phyloP scores from a whole-genome alignment of 37 sponge, comb jelly and placozoan species.

The Diacarnus erythraeanus region DNA sequence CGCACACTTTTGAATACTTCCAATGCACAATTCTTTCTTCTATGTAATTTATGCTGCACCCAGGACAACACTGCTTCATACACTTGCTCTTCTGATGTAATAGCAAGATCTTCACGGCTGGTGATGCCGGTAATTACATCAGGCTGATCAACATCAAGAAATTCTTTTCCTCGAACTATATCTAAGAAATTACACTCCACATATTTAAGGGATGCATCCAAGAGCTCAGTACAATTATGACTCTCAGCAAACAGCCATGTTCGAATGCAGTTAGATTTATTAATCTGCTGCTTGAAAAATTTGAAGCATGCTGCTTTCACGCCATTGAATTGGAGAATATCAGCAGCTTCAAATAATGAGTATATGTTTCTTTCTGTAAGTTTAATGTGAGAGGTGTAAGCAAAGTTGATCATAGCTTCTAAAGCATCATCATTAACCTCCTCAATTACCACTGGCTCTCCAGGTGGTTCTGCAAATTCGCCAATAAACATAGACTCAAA shows the following conservation, averaged over 20 bases:
- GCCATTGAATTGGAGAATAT: constrained; percentile 60
- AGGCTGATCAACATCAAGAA: constrained; percentile 37
- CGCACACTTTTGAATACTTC: constrained; percentile 45
- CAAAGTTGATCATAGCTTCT: constrained; percentile 54
- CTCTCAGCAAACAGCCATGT: constrained; percentile 67
- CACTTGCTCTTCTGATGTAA: constrained; percentile 76
- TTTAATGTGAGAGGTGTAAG: constrained; percentile 71
- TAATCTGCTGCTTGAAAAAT: constrained; percentile 69
- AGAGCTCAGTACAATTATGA: constrained; percentile 64
- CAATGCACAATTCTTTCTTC: constrained; percentile 24
- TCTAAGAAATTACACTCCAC: constrained; percentile 66
- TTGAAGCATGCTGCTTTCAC: constrained; percentile 70
- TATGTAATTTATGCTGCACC: constrained; percentile 44
- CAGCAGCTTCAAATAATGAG: constrained; percentile 62
- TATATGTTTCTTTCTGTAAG: constrained; percentile 74
- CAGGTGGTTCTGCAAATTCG: constrained; percentile 57
- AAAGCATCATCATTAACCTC: constrained; percentile 63
- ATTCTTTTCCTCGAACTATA: constrained; percentile 47
- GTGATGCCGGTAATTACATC: constrained; percentile 40
- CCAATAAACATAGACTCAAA: constrained; percentile 81
- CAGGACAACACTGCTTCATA: constrained; percentile 77
- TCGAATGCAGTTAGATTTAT: constrained; percentile 71
- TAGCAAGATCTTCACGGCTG: constrained; percentile 52
- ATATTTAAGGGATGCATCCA: constrained; percentile 59
- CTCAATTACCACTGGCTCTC: constrained; percentile 55